Base-by-base conservation (phyloP, 2,113 vertebrate species). In the Limanda limanda region DNA sequence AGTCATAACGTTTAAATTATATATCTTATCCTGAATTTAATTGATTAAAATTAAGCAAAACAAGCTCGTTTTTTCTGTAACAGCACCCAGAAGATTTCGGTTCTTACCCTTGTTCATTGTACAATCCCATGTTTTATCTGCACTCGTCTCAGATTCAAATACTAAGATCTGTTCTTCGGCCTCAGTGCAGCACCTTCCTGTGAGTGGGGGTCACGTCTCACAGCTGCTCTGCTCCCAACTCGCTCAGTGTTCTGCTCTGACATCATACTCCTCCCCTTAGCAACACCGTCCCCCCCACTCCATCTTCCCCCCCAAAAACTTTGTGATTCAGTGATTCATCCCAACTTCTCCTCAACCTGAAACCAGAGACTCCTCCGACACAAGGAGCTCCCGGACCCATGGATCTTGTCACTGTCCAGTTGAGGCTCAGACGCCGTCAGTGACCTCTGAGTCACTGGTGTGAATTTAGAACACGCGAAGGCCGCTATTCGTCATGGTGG, bases 41-140 rank as follows among this genome's bases (percentile, higher is more conserved):
- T 48, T 3, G 45, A 47, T 47, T 48, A 18, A 48, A 48, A 17
- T 48, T 4, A 20, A 35, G 14, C 3, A 21, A 61, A 40, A 72
- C 3, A n/a, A 13, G 15, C 74, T n/a, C n/a, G n/a, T n/a, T n/a
- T 31, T 0, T 31, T 31, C 31, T 31, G 31, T 31, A 31, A 31
- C 27, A 31, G 27, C 5, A 6, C 5, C 0, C 31, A 31, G 6
- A 31, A 7, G 31, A 31, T 31, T 61, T 21, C 7, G 21, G 62
- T 3, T 45, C 79, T 85, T 71, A 92, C 86, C 68, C 82, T 71
- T 89, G 87, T 62, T 93, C 79, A 84, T 89, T 86, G 78, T 75
- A 87, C 17, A 86, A 20, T 52, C 89, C 86, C 89, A 89, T 73
- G 54, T 74, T 78, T 89, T 74, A 63, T 90, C 75, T 83, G 24